Evolutionary conservation across 2,888 invertebrate genomes (phyloP), one percentile per base, ranked within the genome.

Genomic region (Xanthorhoe designata): DNA sequence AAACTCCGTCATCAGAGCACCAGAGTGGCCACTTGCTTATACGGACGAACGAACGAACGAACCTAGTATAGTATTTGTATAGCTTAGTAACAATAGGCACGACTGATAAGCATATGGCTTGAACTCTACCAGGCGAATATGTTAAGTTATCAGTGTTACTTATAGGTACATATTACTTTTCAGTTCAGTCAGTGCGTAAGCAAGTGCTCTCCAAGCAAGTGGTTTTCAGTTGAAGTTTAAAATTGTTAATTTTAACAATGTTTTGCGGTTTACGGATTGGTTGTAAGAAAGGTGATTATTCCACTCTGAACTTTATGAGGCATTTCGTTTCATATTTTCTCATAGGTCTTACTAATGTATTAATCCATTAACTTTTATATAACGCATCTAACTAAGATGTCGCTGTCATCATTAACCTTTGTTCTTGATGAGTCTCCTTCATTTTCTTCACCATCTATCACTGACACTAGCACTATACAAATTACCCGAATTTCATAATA

Each of bases 121-220:
- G 78, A 77, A 76, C 73, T 73, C 73, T 73, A 59, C 73, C 74
- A 76, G 47, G 57, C 61, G 24, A 54, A 61, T 65, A 78, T 78
- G 76, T 76, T 78, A 78, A 85, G 78, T 77, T 82, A 83, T 76
- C n/a, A n/a, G 84, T 84, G 80, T 80, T 77, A 74, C 78, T 58
- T 49, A 35, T 15, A 38, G 55, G 29, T 58, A 52, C 38, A 35
- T 80, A 78, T 80, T 84, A 85, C 83, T 88, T 86, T 85, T 82
- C 76, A 85, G 82, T 88, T 89, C 91, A 90, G 91, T 89, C 91
- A 90, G 91, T 90, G 77, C 83, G 80, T 77, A 82, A 85, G 85
- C 87, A 84, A 87, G 80, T 85, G 88, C 81, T 83, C 81, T 76
- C 77, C 79, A 80, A 78, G 87, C 80, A 81, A 85, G 88, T 82